These are phyloP conservation scores for Drosophila aldrichi DNA, from an alignment of 2,888 invertebrate genomes.

Conservation along the genomic window DNA sequence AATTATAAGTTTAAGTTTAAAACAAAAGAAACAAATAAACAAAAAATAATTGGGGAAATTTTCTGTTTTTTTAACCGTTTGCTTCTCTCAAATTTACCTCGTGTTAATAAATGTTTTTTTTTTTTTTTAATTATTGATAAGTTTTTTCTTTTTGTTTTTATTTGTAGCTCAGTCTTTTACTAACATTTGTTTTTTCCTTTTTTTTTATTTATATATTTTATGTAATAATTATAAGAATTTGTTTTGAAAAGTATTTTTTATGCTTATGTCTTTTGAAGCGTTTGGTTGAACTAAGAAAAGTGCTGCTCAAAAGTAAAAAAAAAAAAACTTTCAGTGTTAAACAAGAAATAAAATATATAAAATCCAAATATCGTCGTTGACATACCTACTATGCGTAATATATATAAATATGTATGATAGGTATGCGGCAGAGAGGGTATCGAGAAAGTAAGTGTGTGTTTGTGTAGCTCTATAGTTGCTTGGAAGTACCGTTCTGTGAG, in stretches of 20 bases:
- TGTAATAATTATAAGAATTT: conserved; percentile 36
- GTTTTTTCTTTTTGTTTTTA: conserved; percentile 27
- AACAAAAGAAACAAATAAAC: not conserved
- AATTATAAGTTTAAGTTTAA: conserved; percentile 5
- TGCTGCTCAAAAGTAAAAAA: conserved; percentile 16
- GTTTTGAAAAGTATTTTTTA: conserved; percentile 26
- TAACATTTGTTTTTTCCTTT: conserved; percentile 64
- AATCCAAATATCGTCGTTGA: not conserved
- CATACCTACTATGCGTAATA: not conserved
- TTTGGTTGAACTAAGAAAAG: conserved; percentile 51
- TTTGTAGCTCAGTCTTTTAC: conserved; percentile 81
- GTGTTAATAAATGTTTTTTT: conserved; percentile 26
- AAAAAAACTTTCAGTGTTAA: not conserved
- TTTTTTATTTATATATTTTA: conserved; percentile 31
- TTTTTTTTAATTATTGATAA: conserved; percentile 12
- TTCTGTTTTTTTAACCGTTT: conserved; percentile 14
- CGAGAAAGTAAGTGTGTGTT: conserved; percentile 21
- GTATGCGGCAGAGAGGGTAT: conserved; percentile 20
- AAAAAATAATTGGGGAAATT: not conserved
- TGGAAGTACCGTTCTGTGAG: conserved; percentile 70
- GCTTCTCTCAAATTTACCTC: conserved; percentile 33
- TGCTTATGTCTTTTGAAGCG: conserved; percentile 42
- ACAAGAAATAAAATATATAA: not conserved
- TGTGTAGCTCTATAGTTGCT: conserved; percentile 76
- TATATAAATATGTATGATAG: conserved; percentile 1